Evolutionary conservation across 2,113 vertebrate genomes (phyloP), one percentile per base, ranked within the genome.

Genomic region (Syngnathoides biaculeatus): DNA sequence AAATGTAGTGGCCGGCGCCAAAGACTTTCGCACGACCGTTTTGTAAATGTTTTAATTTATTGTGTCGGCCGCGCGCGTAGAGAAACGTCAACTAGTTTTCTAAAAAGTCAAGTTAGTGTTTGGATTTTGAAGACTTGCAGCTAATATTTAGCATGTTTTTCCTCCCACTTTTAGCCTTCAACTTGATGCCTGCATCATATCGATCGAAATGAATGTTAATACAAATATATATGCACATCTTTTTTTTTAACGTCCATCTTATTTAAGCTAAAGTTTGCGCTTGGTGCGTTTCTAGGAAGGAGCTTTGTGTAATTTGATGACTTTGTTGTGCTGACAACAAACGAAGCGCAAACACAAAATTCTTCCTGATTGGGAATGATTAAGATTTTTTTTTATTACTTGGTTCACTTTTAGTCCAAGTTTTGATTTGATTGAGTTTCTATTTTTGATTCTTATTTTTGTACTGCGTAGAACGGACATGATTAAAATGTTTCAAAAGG

Each of bases 391-490:
- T 65, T 70, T 47, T 8, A 15, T 47, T 15, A 47, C 45, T 47
- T 6, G 1, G 14, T 78, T 72, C 19, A 39, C 24, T 73, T 74
- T 84, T 74, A 4, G 59, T 55, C 45, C 69, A 62, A 55, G 52
- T 78, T 87, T 73, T 40, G 65, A 75, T 75, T 83, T 66, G 63
- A 86, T 67, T 76, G 52, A 26, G 22, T 84, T 74, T 69, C 72
- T 79, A 80, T 83, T 79, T 85, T 84, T 79, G 64, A 82, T 81
- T 77, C 80, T 79, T 89, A 86, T 88, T 87, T 89, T 89, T 88
- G 76, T 89, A 84, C 73, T 68, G 64, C 74, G 71, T 80, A 80
- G 74, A 85, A 9, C 67, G 58, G 20, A 68, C 59, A 80, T 14
- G 7, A 84, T 69, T 86, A 75, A 88, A 82, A 47, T 40, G 61